Percentiles rank a stretch among this genome's conserved stretches.
These are phyloP conservation scores for Chaetodon trifascialis DNA, from an alignment of 2,113 vertebrate species.

Conservation along the genomic window DNA sequence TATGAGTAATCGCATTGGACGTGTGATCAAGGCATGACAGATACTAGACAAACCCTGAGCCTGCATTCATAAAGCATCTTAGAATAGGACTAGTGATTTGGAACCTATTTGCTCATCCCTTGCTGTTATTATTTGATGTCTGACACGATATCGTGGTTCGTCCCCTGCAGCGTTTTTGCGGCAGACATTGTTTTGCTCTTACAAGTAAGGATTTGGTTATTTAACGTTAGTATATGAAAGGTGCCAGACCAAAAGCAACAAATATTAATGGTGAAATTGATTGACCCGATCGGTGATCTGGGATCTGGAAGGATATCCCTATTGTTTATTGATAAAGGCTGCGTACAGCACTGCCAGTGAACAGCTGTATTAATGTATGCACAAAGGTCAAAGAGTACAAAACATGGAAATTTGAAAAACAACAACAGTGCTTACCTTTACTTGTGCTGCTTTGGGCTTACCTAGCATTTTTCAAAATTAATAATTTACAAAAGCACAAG, in stretches of 20 bases:
- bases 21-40: constrained; percentile 54
- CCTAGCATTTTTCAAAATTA: constrained; percentile 19
- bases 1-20: constrained; percentile 47
- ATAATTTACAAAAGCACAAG: constrained; percentile 29
- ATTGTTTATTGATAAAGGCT: constrained; percentile 33
- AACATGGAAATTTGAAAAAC: constrained; percentile 1
- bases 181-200: constrained; percentile 40
- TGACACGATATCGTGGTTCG: constrained; percentile 40
- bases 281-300: neutral
- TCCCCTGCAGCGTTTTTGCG: neutral
- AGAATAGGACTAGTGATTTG: constrained; percentile 37
- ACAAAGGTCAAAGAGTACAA: constrained; percentile 37
- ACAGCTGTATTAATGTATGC: constrained; percentile 19
- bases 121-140: constrained; percentile 44
- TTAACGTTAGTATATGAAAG: constrained; percentile 15
- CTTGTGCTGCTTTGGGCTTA: constrained; percentile 6
- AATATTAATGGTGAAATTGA: neutral
- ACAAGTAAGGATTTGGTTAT: constrained; percentile 18
- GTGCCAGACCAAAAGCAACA: neutral
- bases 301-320: neutral
- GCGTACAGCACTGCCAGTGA: neutral
- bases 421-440: neutral
- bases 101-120: constrained; percentile 43
- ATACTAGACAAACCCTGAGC: constrained; percentile 19
- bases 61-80: constrained; percentile 37